Evolutionary conservation across 2,888 invertebrate genomes (phyloP).

Genomic region (Drosophila acutilabella): DNA sequence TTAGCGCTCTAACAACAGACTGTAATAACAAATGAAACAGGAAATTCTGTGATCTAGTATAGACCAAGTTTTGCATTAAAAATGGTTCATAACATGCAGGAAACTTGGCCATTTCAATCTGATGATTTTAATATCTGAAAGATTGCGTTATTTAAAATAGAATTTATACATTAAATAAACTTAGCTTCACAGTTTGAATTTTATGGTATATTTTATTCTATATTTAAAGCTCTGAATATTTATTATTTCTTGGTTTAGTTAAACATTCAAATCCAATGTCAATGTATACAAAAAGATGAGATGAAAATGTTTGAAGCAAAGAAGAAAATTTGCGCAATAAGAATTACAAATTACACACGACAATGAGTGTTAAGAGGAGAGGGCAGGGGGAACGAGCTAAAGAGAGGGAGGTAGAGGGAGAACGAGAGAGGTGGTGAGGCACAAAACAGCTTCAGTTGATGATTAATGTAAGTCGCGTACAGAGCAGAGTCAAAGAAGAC

Average conservation of each 20-base stretch:
- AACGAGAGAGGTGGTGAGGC: not conserved
- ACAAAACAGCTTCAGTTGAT: constrained; percentile 52
- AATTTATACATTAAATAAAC: too few species aligned
- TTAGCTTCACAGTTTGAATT: too few species aligned
- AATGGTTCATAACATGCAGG: not conserved
- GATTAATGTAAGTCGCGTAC: constrained; percentile 80
- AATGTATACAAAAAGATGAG: not conserved
- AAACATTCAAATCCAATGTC: not conserved
- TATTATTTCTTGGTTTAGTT: not conserved
- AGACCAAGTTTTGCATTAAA: too few species aligned
- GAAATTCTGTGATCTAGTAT: not conserved
- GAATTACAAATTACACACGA: constrained; percentile 74
- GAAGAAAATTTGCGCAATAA: constrained; percentile 57
- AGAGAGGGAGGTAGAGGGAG: not conserved
- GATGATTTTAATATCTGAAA: too few species aligned
- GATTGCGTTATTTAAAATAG: too few species aligned
- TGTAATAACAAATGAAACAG: not conserved
- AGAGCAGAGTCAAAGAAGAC: constrained; percentile 56
- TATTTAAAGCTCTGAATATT: not conserved
- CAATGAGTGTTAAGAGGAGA: constrained; percentile 8
- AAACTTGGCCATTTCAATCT: too few species aligned
- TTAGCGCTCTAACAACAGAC: not conserved
- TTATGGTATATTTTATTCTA: too few species aligned
- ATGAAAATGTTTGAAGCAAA: constrained; percentile 35
- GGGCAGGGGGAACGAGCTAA: not conserved